These are phyloP conservation scores for Cotesia typhae DNA, from an alignment of 1,140 invertebrate genomes.

Conservation along the genomic window DNA sequence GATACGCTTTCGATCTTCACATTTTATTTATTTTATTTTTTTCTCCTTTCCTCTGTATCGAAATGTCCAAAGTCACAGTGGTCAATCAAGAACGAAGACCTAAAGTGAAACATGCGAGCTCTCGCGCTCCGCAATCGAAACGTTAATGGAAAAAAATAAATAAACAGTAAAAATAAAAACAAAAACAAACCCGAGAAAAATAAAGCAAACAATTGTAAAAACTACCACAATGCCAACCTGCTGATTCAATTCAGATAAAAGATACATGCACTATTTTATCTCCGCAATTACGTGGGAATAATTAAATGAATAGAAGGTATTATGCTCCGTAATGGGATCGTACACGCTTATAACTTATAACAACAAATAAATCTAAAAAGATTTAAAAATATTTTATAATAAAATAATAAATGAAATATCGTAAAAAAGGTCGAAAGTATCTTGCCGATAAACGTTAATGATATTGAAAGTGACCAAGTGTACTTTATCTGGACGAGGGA, in stretches of 20 bases:
- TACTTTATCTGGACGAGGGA: slow-evolving; percentile 37
- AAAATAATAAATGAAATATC: not conserved
- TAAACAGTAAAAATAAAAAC: not conserved
- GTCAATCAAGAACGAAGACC: slow-evolving; percentile 25
- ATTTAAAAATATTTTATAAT: slow-evolving; percentile 16
- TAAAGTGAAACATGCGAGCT: slow-evolving; percentile 28
- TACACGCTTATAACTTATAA: not conserved
- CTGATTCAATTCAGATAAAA: too few relatives aligned
- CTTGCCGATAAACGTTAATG: slow-evolving; percentile 39
- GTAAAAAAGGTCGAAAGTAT: not conserved
- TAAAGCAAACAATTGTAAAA: too few relatives aligned
- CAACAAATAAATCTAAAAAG: slow-evolving; percentile 1
- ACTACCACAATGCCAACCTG: too few relatives aligned
- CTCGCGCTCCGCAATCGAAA: slow-evolving; percentile 12
- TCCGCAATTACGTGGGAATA: too few relatives aligned
- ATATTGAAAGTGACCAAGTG: slow-evolving; percentile 37
- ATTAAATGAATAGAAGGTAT: too few relatives aligned
- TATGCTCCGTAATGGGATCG: slow-evolving; percentile 14
- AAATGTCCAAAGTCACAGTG: slow-evolving; percentile 34
- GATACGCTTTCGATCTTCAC: slow-evolving; percentile 36
- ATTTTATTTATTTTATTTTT: slow-evolving; percentile 23
- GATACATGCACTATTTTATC: too few relatives aligned
- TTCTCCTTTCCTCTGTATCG: slow-evolving; percentile 20
- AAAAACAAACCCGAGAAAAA: not conserved
- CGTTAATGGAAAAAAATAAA: not conserved